Percentiles rank a stretch among this genome's conserved stretches.
phyloP scores from a whole-genome alignment of 2,888 invertebrate genomes.

The Isotomurus palustris region DNA sequence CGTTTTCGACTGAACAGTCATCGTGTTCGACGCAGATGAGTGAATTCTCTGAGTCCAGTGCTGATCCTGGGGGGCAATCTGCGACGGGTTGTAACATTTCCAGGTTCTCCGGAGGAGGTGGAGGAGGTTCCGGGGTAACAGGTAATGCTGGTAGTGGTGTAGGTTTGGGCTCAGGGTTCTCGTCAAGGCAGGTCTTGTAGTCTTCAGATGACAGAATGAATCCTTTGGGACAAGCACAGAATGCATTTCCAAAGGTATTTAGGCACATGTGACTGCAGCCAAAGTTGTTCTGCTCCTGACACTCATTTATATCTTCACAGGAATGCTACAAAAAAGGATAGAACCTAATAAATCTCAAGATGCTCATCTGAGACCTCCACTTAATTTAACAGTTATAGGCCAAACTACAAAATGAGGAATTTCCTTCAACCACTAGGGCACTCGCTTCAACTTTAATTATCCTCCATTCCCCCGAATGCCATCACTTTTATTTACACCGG shows the following conservation, averaged over 20 bases:
- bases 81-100: conserved; percentile 22
- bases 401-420: background rate
- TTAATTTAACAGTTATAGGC: background rate
- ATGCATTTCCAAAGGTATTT: conserved; percentile 54
- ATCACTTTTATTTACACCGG: no score
- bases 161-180: conserved; percentile 16
- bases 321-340: conserved; percentile 32
- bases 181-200: conserved; percentile 48
- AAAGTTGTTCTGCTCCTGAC: conserved; percentile 49
- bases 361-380: background rate
- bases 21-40: conserved; percentile 48
- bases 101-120: conserved; percentile 38
- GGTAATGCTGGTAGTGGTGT: conserved; percentile 11
- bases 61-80: conserved; percentile 51
- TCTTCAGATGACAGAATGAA: conserved; percentile 50
- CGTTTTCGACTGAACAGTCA: conserved; percentile 53
- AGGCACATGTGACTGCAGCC: conserved; percentile 55
- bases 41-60: conserved; percentile 46
- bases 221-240: conserved; percentile 57
- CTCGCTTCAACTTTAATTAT: no score
- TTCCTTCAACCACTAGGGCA: no score
- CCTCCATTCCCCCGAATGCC: no score
- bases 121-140: background rate
- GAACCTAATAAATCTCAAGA: background rate
- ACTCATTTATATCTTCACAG: conserved; percentile 56